phyloP scores from a whole-genome alignment of 2,888 invertebrate species.

The Drosophila nigricruria region DNA sequence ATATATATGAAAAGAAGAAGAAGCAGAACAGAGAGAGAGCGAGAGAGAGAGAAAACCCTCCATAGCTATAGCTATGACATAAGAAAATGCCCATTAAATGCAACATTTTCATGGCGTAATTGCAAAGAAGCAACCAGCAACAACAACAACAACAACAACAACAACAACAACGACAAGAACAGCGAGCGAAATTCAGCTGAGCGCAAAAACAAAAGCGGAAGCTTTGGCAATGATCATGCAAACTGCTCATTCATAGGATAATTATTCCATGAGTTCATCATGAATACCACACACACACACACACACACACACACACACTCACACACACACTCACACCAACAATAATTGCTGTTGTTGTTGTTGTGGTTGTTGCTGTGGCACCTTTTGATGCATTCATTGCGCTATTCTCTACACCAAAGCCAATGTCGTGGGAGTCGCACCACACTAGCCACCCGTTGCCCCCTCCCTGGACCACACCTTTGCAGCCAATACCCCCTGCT shows the following conservation, averaged over 20 bases:
- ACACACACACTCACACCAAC: constrained; percentile 1
- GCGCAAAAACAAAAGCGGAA: constrained; percentile 80
- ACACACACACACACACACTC: constrained; percentile 25
- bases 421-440: constrained; percentile 76
- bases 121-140: constrained; percentile 59
- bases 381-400: constrained; percentile 64
- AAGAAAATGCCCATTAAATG: constrained; percentile 77
- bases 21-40: neutral
- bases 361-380: constrained; percentile 59
- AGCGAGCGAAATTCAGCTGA: constrained; percentile 58
- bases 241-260: constrained; percentile 82
- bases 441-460: constrained; percentile 6
- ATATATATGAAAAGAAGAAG: neutral
- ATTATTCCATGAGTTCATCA: constrained; percentile 82
- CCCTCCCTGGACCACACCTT: constrained; percentile 3
- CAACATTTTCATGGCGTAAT: constrained; percentile 81
- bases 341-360: constrained; percentile 19
- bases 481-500: neutral
- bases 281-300: constrained; percentile 34
- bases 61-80: constrained; percentile 67
- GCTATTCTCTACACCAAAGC: constrained; percentile 56
- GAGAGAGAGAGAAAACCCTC: constrained; percentile 8
- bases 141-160: constrained; percentile 35
- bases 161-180: constrained; percentile 26
- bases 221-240: constrained; percentile 82